phyloP scores from a whole-genome alignment of 2,797 vertebrate species.

The Moxostoma hubbsi region DNA sequence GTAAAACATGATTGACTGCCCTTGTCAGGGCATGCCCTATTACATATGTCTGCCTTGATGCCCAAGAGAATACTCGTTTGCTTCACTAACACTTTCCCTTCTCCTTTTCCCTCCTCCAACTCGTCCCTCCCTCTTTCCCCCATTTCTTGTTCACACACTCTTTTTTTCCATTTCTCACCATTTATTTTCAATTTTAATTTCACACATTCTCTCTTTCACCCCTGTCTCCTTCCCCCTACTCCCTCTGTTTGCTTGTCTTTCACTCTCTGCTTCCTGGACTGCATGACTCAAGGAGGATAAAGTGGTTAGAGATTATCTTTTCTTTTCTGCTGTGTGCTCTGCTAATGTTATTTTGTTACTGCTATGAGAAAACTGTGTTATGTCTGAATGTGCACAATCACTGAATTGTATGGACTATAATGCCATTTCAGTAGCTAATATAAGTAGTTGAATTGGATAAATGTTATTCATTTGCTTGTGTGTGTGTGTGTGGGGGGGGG shows the following conservation, averaged over 20 bases:
- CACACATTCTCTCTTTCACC: slow-evolving; percentile 36
- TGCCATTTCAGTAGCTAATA: slow-evolving; percentile 7
- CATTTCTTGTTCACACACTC: slow-evolving; percentile 48
- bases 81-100: slow-evolving; percentile 55
- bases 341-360: slow-evolving; percentile 62
- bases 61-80: slow-evolving; percentile 16
- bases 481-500: too few species aligned
- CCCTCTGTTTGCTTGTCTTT: slow-evolving; percentile 72
- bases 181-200: slow-evolving; percentile 57
- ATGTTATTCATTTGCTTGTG: not conserved
- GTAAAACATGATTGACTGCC: not conserved
- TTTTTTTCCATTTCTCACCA: slow-evolving; percentile 48
- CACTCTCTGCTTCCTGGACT: slow-evolving; percentile 93
- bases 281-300: slow-evolving; percentile 99
- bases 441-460: slow-evolving; percentile 2
- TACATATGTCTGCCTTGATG: slow-evolving; percentile 38
- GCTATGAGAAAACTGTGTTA: slow-evolving; percentile 20
- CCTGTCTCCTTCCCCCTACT: not conserved
- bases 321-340: slow-evolving; percentile 51
- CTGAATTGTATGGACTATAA: slow-evolving; percentile 12
- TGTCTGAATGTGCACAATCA: slow-evolving; percentile 12
- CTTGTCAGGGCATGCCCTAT: not conserved
- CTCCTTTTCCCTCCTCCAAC: slow-evolving; percentile 9
- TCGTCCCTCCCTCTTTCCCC: slow-evolving; percentile 51
- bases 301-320: slow-evolving; percentile 95